phyloP scores from a whole-genome alignment of 2,113 vertebrate species.

The Triplophysa dalaica region DNA sequence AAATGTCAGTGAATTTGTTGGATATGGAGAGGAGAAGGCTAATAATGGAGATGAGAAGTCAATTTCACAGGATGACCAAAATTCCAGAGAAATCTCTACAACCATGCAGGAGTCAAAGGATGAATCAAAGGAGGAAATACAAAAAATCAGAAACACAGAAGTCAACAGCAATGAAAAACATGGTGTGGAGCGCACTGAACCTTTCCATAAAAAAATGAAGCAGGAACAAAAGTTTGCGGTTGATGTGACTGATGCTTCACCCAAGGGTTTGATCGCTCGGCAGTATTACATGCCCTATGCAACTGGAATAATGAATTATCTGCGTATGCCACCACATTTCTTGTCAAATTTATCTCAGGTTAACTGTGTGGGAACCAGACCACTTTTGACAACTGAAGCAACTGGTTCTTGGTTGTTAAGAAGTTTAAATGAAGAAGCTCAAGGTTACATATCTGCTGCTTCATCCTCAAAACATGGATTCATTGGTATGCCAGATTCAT shows the following conservation, averaged over 20 bases:
- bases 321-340: conserved; percentile 30
- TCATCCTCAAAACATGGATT: conserved; percentile 11
- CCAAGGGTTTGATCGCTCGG: background rate
- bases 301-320: conserved; percentile 22
- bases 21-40: conserved; percentile 64
- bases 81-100: conserved; percentile 23
- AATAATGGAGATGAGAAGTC: conserved; percentile 8
- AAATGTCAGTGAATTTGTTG: conserved; percentile 80
- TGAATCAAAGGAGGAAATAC: background rate
- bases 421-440: conserved; percentile 4
- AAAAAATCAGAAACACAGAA: background rate
- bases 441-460: background rate
- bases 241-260: conserved; percentile 14
- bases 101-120: background rate
- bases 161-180: conserved; percentile 5
- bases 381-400: conserved; percentile 30
- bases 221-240: conserved; percentile 3
- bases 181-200: background rate
- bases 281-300: conserved; percentile 9
- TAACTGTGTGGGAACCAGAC: conserved; percentile 15
- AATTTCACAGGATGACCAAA: background rate
- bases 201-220: background rate
- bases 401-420: conserved; percentile 10
- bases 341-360: conserved; percentile 30
- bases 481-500: conserved; percentile 12